Evolutionary conservation across 2,113 vertebrate genomes (phyloP).

Genomic region (Oceanites oceanicus): DNA sequence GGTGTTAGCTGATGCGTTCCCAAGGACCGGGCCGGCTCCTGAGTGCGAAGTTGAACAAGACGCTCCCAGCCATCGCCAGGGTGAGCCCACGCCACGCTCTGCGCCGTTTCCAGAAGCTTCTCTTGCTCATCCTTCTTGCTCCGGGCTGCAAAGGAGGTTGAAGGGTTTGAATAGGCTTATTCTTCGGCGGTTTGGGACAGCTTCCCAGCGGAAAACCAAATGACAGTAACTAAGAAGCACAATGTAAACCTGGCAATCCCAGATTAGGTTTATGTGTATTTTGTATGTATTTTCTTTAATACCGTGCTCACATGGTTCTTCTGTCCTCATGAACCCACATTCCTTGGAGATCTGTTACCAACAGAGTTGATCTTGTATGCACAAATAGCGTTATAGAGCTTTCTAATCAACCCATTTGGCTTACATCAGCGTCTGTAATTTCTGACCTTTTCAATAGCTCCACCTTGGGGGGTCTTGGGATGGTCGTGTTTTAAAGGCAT

Average conservation of each 20-base stretch:
- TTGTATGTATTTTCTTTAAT: background rate
- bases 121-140: background rate
- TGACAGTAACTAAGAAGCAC: background rate
- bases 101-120: background rate
- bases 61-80: background rate
- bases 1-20: background rate
- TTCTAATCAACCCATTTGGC: background rate
- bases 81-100: rapidly evolving
- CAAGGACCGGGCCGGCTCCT: background rate
- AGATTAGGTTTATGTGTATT: background rate
- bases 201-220: background rate
- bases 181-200: background rate
- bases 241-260: background rate
- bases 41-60: background rate
- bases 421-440: background rate
- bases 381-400: background rate
- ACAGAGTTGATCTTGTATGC: background rate
- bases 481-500: background rate
- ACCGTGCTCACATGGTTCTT: background rate
- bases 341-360: background rate
- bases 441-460: background rate
- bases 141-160: rapidly evolving
- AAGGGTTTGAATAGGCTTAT: background rate
- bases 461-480: background rate
- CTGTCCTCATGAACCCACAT: background rate